A percentile compares a stretch with the other conserved stretches of the same genome.
These are phyloP conservation scores for Sipha maydis DNA, from an alignment of 2,888 invertebrate species.

Conservation along the genomic window DNA sequence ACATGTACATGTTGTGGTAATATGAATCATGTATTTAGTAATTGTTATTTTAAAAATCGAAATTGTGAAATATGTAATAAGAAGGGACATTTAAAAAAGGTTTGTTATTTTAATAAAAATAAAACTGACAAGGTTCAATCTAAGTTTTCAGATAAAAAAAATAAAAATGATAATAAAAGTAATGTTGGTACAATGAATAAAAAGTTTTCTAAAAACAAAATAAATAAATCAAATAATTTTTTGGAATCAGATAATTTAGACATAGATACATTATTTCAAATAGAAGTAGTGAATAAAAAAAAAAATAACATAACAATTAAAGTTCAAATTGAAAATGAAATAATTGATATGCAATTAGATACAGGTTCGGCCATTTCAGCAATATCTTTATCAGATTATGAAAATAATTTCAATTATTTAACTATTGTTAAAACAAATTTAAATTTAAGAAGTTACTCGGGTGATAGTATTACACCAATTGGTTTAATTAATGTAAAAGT, in stretches of 20 bases:
- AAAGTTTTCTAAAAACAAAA: too few relatives aligned
- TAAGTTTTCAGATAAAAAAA: background rate
- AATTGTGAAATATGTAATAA: slow-evolving; percentile 34
- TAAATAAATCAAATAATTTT: too few relatives aligned
- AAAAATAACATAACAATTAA: background rate
- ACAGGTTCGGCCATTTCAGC: slow-evolving; percentile 32
- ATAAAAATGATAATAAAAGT: too few relatives aligned
- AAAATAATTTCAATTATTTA: slow-evolving; percentile 22
- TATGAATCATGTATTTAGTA: too few relatives aligned
- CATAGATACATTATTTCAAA: background rate
- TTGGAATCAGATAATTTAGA: too few relatives aligned
- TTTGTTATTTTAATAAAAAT: background rate
- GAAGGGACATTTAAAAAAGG: slow-evolving; percentile 34
- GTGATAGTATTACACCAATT: too few relatives aligned
- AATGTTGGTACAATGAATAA: too few relatives aligned
- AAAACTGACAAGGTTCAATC: slow-evolving; percentile 8
- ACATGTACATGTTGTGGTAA: too few relatives aligned
- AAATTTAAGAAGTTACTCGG: slow-evolving; percentile 10
- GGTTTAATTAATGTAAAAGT: too few relatives aligned
- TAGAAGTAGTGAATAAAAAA: background rate
- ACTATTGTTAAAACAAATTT: background rate
- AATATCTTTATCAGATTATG: slow-evolving; percentile 1
- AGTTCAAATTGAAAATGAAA: slow-evolving; percentile 18
- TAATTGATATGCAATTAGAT: slow-evolving; percentile 30
- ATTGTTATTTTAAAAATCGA: too few relatives aligned